Base-by-base conservation (phyloP, 1,140 invertebrate species). In the Trichonephila clavata region DNA sequence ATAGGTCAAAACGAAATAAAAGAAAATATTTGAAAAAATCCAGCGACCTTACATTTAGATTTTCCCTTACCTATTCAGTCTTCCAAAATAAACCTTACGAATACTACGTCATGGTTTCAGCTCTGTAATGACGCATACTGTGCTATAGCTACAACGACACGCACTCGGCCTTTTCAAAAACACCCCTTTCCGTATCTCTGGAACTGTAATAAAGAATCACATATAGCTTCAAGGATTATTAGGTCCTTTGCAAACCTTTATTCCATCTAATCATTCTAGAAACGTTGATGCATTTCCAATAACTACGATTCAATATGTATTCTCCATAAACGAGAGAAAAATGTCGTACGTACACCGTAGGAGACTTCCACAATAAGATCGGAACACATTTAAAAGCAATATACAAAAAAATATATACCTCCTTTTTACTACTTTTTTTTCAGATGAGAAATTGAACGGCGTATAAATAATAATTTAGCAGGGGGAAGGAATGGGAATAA, bases 381-480 rank as follows among this genome's bases (percentile, higher is more conserved):
- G 24, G 27, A 32, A 32, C 27, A 39, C 71, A 77, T 77, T 77
- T 77, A 77, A 77, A 77, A 77, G 71, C 27, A 77, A 77, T 77
- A 77, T 39, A 32, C 24, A 77, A 27, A 77, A 27, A 77, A 39
- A 77, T 77, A 32, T 39, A 63, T 18, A 13, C 20, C 3, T 63
- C 32, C 32, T 14, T 21, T n/a, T 16, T 20, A 13, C 43, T 24
- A 24, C 81, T n/a, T 59, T 59, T 60, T 59, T 83, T n/a, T n/a
- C n/a, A 57, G 50, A 83, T 57, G 80, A 83, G 80, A 39, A 83
- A 83, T 83, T 83, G 80, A 83, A 83, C 80, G 43, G n/a, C 80
- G 80, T n/a, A 83, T 39, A 83, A 50, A 83, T 50, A 83, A 50
- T 50, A 83, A 83, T 83, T 39, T 21, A 83, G 50, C 50, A 50